Conservation (phyloP, 2,888 invertebrate genomes). For the Drosophila lutescens region DNA sequence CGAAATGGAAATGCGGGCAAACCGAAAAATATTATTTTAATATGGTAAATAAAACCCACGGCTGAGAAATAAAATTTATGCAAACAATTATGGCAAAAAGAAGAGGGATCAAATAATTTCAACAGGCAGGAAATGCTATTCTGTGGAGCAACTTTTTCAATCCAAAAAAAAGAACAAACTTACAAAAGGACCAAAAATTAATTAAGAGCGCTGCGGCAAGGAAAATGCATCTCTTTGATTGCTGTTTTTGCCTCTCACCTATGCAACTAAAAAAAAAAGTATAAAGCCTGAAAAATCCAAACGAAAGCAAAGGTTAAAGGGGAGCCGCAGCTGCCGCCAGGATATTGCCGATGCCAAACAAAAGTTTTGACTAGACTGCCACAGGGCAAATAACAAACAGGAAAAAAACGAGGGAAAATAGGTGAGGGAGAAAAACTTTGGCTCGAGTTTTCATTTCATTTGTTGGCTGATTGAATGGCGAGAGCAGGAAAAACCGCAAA, state of each 20-base stretch:
- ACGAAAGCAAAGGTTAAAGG: conserved; percentile 61
- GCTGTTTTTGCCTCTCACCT: conserved; percentile 7
- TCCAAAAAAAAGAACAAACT: conserved; percentile 15
- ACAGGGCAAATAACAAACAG: conserved; percentile 39
- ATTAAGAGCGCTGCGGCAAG: conserved; percentile 22
- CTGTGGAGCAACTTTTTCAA: conserved; percentile 15
- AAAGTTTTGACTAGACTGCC: conserved; percentile 68
- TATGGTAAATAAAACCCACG: conserved; percentile 70
- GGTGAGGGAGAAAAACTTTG: conserved; percentile 44
- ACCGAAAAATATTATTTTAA: conserved; percentile 75
- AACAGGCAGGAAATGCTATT: conserved; percentile 15
- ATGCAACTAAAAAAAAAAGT: neutral
- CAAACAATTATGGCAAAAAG: conserved; percentile 69
- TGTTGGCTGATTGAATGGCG: conserved; percentile 73
- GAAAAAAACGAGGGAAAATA: conserved; percentile 2
- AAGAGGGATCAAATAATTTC: conserved; percentile 21
- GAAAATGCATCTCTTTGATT: conserved; percentile 44
- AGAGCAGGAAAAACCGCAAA: conserved; percentile 37
- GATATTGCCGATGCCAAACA: conserved; percentile 74
- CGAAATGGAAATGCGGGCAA: conserved; percentile 68
- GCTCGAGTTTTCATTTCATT: conserved; percentile 60
- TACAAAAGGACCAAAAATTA: conserved; percentile 48
- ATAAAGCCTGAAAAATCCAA: conserved; percentile 4
- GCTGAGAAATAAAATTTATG: conserved; percentile 69
- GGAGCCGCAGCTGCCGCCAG: conserved; percentile 55